phyloP scores from a whole-genome alignment of 2,888 invertebrate species.

The Macaria liturata region DNA sequence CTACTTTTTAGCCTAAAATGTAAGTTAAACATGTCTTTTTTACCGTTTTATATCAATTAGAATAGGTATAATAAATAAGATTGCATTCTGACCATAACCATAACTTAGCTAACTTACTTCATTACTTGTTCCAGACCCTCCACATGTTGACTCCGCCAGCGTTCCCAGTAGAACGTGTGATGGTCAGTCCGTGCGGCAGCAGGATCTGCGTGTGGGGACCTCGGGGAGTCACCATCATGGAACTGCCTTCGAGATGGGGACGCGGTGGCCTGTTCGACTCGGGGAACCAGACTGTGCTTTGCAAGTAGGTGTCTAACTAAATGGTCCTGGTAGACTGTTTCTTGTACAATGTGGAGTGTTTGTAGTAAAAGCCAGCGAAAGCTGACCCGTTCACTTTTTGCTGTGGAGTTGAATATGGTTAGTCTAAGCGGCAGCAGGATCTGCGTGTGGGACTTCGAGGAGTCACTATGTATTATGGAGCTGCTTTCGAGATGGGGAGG shows the following conservation, averaged over 20 bases:
- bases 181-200: constrained; percentile 86
- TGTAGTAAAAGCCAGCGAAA: constrained; percentile 85
- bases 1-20: too few relatives aligned
- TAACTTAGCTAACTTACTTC: too few relatives aligned
- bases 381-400: constrained; percentile 86
- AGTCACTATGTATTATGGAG: constrained; percentile 84
- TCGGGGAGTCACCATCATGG: constrained; percentile 87
- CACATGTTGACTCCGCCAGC: constrained; percentile 86
- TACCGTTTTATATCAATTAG: too few relatives aligned
- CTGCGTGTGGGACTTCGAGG: constrained; percentile 88
- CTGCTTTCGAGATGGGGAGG: constrained; percentile 89
- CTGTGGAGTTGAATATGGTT: constrained; percentile 86
- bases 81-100: too few relatives aligned
- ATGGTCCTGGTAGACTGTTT: too few relatives aligned
- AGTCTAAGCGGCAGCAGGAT: constrained; percentile 87
- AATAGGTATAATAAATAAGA: too few relatives aligned
- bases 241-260: constrained; percentile 89
- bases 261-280: constrained; percentile 86
- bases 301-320: constrained; percentile 82
- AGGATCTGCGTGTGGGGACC: constrained; percentile 88
- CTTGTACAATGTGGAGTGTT: too few relatives aligned
- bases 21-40: too few relatives aligned
- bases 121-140: constrained; percentile 81
- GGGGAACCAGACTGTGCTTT: constrained; percentile 86
- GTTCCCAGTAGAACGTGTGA: constrained; percentile 86